Evolutionary conservation across 2,888 invertebrate species (phyloP).

Genomic region (Hydroisotoma schaefferi): DNA sequence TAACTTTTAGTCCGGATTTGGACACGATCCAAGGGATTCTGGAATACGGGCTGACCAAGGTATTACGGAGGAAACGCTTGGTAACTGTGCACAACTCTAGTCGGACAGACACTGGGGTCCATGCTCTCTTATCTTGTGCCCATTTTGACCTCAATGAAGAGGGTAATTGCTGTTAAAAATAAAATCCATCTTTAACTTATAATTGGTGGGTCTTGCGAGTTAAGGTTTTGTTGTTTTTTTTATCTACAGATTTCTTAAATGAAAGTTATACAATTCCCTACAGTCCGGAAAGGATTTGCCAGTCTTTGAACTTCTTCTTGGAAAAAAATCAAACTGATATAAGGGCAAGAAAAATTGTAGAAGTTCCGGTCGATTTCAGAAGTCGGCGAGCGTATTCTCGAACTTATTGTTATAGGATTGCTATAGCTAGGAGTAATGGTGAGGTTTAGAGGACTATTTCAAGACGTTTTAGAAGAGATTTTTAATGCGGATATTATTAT

Average conservation of each 20-base stretch:
- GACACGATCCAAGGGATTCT: conserved; percentile 42
- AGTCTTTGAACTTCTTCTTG: conserved; percentile 34
- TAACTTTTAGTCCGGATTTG: conserved; percentile 21
- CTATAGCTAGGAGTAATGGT: conserved; percentile 31
- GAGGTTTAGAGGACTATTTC: not conserved
- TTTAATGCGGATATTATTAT: not conserved
- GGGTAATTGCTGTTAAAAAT: not conserved
- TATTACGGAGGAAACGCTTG: conserved; percentile 11
- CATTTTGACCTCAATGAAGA: conserved; percentile 30
- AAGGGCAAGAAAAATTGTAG: conserved; percentile 34
- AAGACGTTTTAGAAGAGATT: not conserved
- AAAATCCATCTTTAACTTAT: no score
- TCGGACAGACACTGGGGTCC: conserved; percentile 44
- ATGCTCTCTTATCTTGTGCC: conserved; percentile 33
- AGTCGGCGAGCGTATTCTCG: conserved; percentile 27
- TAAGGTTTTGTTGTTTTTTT: not conserved
- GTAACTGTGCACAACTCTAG: conserved; percentile 23
- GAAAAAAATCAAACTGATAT: conserved; percentile 39
- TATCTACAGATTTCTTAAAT: not conserved
- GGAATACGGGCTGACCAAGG: conserved; percentile 32
- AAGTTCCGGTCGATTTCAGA: conserved; percentile 36
- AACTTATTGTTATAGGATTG: conserved; percentile 39
- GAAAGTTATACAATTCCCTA: no score
- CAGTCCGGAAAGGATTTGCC: conserved; percentile 38
- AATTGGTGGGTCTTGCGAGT: no score